Percentiles rank a stretch among this genome's conserved stretches.
phyloP scores from a whole-genome alignment of 92 coral and sea anemone species.

The Nematostella vectensis region DNA sequence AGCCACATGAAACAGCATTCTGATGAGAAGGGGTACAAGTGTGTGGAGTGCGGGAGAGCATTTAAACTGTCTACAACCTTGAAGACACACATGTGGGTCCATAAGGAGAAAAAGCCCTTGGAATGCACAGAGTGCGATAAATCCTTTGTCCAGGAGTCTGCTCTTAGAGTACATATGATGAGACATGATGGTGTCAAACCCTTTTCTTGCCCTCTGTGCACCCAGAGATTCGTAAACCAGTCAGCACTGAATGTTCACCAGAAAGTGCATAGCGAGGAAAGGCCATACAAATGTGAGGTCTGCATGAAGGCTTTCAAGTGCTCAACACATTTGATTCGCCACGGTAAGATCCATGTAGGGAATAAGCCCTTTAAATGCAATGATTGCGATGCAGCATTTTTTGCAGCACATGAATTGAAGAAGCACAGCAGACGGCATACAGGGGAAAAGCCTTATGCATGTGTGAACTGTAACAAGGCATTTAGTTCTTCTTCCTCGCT shows the following conservation, averaged over 20 bases:
- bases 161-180: background rate
- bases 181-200: background rate
- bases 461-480: background rate
- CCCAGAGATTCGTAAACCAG: background rate
- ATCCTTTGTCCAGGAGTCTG: background rate
- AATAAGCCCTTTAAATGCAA: background rate
- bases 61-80: background rate
- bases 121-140: background rate
- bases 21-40: background rate
- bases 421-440: background rate
- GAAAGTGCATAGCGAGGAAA: background rate
- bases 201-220: background rate
- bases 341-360: background rate
- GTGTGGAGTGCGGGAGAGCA: background rate
- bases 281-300: constrained; percentile 12
- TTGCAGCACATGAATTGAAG: background rate
- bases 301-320: background rate
- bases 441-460: background rate
- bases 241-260: background rate
- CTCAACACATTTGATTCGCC: constrained; percentile 1
- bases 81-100: background rate
- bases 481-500: background rate
- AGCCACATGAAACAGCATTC: background rate
- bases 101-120: background rate
- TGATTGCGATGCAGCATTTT: background rate